Base-by-base conservation (phyloP, 2,888 invertebrate genomes). In the Cephonodes hylas region DNA sequence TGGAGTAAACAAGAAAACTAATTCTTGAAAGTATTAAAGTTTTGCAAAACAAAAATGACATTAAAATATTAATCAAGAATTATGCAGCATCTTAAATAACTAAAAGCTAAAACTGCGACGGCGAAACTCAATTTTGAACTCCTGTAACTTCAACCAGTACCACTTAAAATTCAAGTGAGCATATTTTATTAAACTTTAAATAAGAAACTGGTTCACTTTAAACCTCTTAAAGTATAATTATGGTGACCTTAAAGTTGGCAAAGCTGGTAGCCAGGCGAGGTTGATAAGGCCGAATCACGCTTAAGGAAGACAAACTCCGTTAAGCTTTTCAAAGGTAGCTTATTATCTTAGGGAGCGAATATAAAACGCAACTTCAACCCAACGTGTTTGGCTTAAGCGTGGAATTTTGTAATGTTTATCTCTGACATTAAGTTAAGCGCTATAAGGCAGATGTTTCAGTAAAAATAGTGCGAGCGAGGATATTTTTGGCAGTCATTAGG, bases 161-260 rank as follows among this genome's bases (percentile, higher is more conserved):
- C 34, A 63, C 62, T 71, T 68, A 77, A 77, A 69, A 78, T 77
- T 74, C 69, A 71, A 76, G 73, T 74, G 72, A 78, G 70, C 77
- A 79, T 84, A 81, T 81, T 83, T 81, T 76, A 81, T 74, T 76
- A 72, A 78, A 77, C 73, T 80, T 79, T 76, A 72, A 69, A 73
- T 71, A 73, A 72, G 66, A 69, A 64, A 71, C 71, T 69, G 69
- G 64, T 65, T 66, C 18, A 44, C 42, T 66, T 71, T 74, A 72
- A 77, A 76, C 74, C 72, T 73, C 76, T 76, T 75, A 72, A 67
- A 75, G 73, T 74, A 71, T 75, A 80, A 80, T 79, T 72, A 62
- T 64, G 72, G 65, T 72, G 73, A 76, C 76, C 77, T 74, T 73
- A 73, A 76, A 75, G 74, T 76, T 74, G 66, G 73, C 64, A 67